Evolutionary conservation across 2,113 vertebrate species (phyloP), one percentile per base, ranked within the genome.

Genomic region (Odontophorus gujanensis): DNA sequence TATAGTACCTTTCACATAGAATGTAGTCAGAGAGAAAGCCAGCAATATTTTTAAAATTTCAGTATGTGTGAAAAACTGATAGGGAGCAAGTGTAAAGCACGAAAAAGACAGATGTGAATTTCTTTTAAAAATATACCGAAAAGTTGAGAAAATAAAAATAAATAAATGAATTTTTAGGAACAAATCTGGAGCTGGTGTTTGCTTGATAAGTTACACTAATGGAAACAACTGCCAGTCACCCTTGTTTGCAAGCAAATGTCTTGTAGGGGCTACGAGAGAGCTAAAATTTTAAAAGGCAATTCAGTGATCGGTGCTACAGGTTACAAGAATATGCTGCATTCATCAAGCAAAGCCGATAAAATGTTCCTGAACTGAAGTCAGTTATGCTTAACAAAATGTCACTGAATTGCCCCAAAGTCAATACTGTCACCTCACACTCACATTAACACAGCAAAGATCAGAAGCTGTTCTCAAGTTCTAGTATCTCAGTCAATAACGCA

Each of bases 31-130:
- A 69, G 19, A 51, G 20, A 47, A 63, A 90, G 57, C 22, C 71
- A 91, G 25, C 24, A 80, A 69, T 87, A 85, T 90, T 85, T 93
- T 77, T 43, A 25, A 83, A 92, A 62, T 4, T 76, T 87, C 68
- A 87, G 53, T 50, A 42, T 63, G 55, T 76, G 67, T 89, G 57
- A 80, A 93, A 63, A 87, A 68, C 45, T 45, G 28, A 61, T 82
- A 65, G 53, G 47, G 72, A 92, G 58, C 59, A 85, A 91, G 57
- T 28, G 10, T 40, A 83, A 81, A 90, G 57, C 61, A 55, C 25
- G 78, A 83, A 51, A 63, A 42, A 34, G 68, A 85, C 50, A 19
- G 78, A 85, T 77, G 36, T 43, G 66, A 87, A 81, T 75, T 69
- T n/a, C 83, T 88, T 87, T 10, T 79, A 40, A 82, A 89, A 87